Evolutionary conservation across 2,888 invertebrate species (phyloP), one percentile per base, ranked within the genome.

Genomic region (Chrysolina americana): DNA sequence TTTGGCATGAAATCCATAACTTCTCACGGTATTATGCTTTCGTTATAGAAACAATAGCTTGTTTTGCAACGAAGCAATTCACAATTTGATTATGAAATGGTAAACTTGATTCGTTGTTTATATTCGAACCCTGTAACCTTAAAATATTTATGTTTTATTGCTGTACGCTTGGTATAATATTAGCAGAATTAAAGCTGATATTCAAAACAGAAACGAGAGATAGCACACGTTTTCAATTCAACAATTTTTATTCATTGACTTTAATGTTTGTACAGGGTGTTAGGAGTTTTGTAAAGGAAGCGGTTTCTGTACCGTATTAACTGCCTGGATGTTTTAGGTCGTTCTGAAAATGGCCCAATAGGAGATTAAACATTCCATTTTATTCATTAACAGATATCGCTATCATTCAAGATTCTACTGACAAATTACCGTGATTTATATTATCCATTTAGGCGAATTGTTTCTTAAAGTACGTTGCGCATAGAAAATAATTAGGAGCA

Each of bases 141-240:
- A 63, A 70, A 62, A 64, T 70, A 70, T 70, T 70, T 70, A 63
- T 63, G 28, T 47, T 23, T 23, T 28, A 63, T 48, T 47, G 59
- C 19, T 69, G 59, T 23, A 63, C 47, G 44, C 41, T 10, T 70
- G 28, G 48, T 36, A 70, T 17, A 59, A 62, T 68, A 62, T 69
- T 44, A 41, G 59, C 69, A 62, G 47, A 69, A 62, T 56, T 69
- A 69, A 59, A 69, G 69, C 69, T 69, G 69, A 69, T 70, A 19
- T 41, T 21, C 36, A 36, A 63, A 70, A 70, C 64, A 64, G 47
- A 63, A 63, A 70, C 62, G 13, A 63, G 70, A 70, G 50, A 64
- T 70, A 50, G 64, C 64, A 64, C 70, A 70, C 70, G 70, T 63
- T 47, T 66, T 36, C 21, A 2, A 36, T 66, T 56, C 21, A 13